A percentile compares a stretch with the other conserved stretches of the same genome.
phyloP scores from a whole-genome alignment of 1,140 invertebrate species.

The Tetraneura akinire region DNA sequence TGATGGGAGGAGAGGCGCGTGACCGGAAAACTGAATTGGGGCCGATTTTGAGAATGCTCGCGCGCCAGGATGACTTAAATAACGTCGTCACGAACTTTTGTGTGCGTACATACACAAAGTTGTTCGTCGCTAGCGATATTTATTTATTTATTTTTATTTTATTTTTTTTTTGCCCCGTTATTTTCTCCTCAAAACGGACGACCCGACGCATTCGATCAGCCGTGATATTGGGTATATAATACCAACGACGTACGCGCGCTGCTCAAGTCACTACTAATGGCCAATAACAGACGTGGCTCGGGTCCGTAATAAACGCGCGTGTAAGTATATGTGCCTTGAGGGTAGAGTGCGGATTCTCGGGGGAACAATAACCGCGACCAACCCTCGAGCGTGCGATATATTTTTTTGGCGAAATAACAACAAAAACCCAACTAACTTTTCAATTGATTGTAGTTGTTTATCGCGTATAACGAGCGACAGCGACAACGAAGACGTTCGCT shows the following conservation, averaged over 20 bases:
- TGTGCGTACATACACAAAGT: background rate
- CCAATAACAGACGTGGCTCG: conserved; percentile 49
- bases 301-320: conserved; percentile 42
- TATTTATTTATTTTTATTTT: background rate
- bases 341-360: conserved; percentile 3
- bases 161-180: background rate
- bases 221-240: conserved; percentile 29
- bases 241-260: background rate
- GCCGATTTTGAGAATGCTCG: background rate
- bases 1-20: background rate
- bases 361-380: conserved; percentile 43
- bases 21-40: background rate
- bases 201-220: conserved; percentile 31
- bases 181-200: background rate
- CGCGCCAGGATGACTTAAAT: background rate
- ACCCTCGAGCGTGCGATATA: background rate
- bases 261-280: conserved; percentile 22
- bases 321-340: background rate
- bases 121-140: background rate
- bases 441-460: conserved; percentile 50
- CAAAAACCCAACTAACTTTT: conserved; percentile 36
- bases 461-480: conserved; percentile 43
- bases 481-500: background rate
- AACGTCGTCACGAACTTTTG: background rate
- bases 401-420: no score